These are phyloP conservation scores for Sesia bembeciformis DNA, from an alignment of 2,888 invertebrate species.

Conservation along the genomic window DNA sequence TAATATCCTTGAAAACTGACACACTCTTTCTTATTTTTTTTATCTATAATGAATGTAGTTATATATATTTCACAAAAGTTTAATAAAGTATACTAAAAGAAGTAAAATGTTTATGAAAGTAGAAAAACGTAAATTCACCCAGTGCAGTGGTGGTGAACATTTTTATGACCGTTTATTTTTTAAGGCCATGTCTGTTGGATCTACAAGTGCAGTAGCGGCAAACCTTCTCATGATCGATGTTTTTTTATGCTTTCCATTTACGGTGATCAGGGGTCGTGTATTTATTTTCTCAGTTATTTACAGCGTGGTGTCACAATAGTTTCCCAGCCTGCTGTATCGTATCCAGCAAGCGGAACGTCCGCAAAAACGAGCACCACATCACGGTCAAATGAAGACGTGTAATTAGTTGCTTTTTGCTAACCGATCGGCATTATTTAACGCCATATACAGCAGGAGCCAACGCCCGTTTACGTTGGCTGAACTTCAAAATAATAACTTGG, in stretches of 20 bases:
- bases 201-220: too few relatives aligned
- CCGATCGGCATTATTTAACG: conserved; percentile 22
- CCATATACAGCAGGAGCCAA: conserved; percentile 7
- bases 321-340: conserved; percentile 37
- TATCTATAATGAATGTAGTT: too few relatives aligned
- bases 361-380: conserved; percentile 51
- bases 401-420: conserved; percentile 59
- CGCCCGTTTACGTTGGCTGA: conserved; percentile 51
- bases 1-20: too few relatives aligned
- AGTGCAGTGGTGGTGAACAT: not conserved
- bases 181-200: too few relatives aligned
- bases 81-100: not conserved
- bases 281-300: not conserved
- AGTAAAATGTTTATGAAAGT: not conserved
- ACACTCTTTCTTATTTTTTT: too few relatives aligned
- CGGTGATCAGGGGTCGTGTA: not conserved
- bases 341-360: conserved; percentile 14
- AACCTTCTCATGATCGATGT: too few relatives aligned
- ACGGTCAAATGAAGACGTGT: conserved; percentile 72
- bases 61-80: too few relatives aligned
- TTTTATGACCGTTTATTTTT: not conserved
- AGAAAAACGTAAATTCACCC: not conserved
- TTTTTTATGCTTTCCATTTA: not conserved
- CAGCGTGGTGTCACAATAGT: conserved; percentile 10
- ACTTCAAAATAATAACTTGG: conserved; percentile 39